These are phyloP conservation scores for Drosophila phalerata DNA, from an alignment of 2,888 invertebrate genomes.

Conservation along the genomic window DNA sequence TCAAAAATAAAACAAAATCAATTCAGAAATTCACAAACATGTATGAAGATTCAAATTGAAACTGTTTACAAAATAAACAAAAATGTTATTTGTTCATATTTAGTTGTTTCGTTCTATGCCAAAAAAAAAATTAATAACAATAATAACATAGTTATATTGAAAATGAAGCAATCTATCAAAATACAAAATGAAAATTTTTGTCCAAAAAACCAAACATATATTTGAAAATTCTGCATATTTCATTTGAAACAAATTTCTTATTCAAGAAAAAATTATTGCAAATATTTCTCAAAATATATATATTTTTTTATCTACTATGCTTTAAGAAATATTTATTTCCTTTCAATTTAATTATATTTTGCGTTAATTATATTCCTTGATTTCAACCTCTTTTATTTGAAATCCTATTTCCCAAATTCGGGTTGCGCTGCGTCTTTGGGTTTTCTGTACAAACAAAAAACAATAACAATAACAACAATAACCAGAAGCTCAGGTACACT, in stretches of 20 bases:
- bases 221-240: constrained; percentile 80
- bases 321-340: constrained; percentile 57
- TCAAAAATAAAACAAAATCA: constrained; percentile 67
- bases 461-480: constrained; percentile 29
- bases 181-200: constrained; percentile 46
- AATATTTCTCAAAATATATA: constrained; percentile 69
- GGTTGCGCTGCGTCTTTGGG: constrained; percentile 73
- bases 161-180: constrained; percentile 58
- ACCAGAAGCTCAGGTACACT: constrained; percentile 50
- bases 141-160: constrained; percentile 58
- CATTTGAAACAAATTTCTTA: constrained; percentile 71
- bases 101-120: constrained; percentile 80
- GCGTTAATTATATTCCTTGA: constrained; percentile 43
- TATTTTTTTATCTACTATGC: constrained; percentile 64
- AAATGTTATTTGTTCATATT: constrained; percentile 78
- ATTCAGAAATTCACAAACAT: constrained; percentile 86
- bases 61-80: constrained; percentile 71
- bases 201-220: constrained; percentile 51
- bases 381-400: constrained; percentile 43
- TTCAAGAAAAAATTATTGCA: constrained; percentile 75
- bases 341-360: constrained; percentile 47
- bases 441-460: constrained; percentile 43
- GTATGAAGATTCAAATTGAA: constrained; percentile 82
- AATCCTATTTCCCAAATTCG: constrained; percentile 58
- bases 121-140: constrained; percentile 48